phyloP scores from a whole-genome alignment of 2,888 invertebrate genomes.

The Hartigia nigra region DNA sequence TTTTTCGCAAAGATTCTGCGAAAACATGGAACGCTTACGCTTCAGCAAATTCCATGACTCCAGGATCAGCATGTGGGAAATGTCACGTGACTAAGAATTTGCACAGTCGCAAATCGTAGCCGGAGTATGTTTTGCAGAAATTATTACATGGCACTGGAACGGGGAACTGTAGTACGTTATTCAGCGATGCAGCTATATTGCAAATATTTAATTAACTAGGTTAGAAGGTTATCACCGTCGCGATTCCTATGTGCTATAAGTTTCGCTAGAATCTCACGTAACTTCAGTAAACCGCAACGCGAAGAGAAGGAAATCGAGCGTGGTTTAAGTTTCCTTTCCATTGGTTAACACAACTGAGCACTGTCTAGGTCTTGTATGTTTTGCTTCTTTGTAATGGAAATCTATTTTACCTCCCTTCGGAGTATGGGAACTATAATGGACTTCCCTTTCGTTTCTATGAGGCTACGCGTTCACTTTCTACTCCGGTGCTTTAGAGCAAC shows the following conservation, averaged over 20 bases:
- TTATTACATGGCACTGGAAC: neutral
- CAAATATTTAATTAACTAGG: neutral
- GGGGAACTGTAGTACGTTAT: neutral
- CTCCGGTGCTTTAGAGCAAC: neutral
- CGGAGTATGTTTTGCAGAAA: neutral
- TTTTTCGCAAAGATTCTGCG: neutral
- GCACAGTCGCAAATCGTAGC: neutral
- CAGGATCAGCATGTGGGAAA: neutral
- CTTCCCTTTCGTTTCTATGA: neutral
- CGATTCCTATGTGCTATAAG: neutral
- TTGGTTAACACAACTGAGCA: neutral
- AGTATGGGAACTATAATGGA: neutral
- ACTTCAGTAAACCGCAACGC: neutral
- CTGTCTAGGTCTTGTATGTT: neutral
- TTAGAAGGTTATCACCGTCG: neutral
- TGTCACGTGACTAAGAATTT: neutral
- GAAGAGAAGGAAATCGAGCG: slow-evolving; percentile 2
- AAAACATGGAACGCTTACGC: neutral
- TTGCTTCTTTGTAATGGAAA: neutral
- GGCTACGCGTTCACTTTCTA: neutral
- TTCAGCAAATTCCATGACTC: neutral
- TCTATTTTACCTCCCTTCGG: neutral
- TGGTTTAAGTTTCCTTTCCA: neutral
- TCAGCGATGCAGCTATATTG: neutral
- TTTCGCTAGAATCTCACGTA: neutral